These are phyloP conservation scores for Chionoecetes opilio DNA, from an alignment of 1,140 invertebrate genomes.

Conservation along the genomic window DNA sequence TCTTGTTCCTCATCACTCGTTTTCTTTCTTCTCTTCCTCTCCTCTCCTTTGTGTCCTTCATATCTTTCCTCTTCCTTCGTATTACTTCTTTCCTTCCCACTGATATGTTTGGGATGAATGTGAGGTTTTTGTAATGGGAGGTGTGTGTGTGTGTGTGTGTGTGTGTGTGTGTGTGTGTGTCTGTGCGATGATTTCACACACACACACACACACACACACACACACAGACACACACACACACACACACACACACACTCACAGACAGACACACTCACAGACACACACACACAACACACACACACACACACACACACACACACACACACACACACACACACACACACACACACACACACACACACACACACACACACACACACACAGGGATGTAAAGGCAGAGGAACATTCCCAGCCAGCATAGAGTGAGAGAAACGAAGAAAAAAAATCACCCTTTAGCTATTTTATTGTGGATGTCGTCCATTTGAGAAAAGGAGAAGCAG, in stretches of 20 bases:
- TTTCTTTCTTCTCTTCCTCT: not conserved
- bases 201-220: not conserved
- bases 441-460: not conserved
- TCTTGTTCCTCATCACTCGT: not conserved
- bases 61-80: not conserved
- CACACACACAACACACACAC: too few species aligned
- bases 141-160: slow-evolving; percentile 18
- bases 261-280: too few species aligned
- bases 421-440: not conserved
- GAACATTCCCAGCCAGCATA: not conserved
- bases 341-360: not conserved
- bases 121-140: not conserved
- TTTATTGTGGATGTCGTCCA: too few species aligned
- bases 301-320: not conserved
- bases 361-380: not conserved
- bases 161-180: slow-evolving; percentile 27
- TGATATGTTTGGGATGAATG: not conserved
- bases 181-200: not conserved
- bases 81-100: not conserved
- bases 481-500: not conserved
- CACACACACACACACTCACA: not conserved
- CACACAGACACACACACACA: not conserved
- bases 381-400: not conserved
- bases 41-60: not conserved
- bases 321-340: not conserved